Evolutionary conservation across 1,140 invertebrate species (phyloP).

Genomic region (Rhyacophila brunnea): DNA sequence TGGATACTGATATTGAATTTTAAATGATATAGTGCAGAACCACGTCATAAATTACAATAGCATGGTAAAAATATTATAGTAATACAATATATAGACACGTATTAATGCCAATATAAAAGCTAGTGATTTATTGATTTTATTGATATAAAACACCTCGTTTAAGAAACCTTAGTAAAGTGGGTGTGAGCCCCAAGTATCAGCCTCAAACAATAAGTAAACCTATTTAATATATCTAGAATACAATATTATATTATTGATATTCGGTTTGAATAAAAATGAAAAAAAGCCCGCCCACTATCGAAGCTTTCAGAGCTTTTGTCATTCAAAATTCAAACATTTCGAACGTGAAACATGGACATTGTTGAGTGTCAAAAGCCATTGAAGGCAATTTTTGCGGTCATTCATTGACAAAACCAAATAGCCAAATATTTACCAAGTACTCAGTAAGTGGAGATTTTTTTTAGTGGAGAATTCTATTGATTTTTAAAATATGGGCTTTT

Average conservation of each 20-base stretch:
- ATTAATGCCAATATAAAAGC: no score
- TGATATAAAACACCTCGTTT: no score
- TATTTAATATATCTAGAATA: no score
- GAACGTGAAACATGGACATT: slow-evolving; percentile 13
- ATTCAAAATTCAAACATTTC: no score
- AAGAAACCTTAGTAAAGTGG: neutral
- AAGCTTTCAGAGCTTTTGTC: slow-evolving; percentile 9
- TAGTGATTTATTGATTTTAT: no score
- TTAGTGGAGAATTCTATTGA: neutral
- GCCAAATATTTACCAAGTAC: slow-evolving; percentile 27
- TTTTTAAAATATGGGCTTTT: no score
- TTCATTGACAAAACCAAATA: slow-evolving; percentile 15
- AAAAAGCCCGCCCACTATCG: neutral
- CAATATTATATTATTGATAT: slow-evolving; percentile 7
- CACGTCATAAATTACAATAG: no score
- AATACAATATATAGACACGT: no score
- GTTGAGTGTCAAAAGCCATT: slow-evolving; percentile 15
- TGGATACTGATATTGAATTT: no score
- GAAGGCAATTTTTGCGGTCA: slow-evolving; percentile 20
- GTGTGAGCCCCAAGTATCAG: slow-evolving; percentile 6
- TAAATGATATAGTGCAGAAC: no score
- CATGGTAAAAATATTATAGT: no score
- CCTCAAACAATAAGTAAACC: slow-evolving; percentile 8
- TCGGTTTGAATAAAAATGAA: no score
- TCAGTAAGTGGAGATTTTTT: slow-evolving; percentile 3